phyloP scores from a whole-genome alignment of 2,888 invertebrate species.

The Metalampra italica region DNA sequence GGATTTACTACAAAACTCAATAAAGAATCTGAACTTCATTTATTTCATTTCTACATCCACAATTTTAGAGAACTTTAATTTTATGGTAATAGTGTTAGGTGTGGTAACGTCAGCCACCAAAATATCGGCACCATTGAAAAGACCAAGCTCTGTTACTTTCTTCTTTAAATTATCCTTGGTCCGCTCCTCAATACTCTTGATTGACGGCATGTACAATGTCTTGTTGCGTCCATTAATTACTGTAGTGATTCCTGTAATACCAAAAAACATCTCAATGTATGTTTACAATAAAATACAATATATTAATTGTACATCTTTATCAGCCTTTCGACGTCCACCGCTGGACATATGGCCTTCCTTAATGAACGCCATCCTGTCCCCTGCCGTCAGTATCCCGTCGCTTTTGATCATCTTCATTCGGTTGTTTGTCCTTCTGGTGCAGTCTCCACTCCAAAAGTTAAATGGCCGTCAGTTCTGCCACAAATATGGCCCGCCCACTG shows the following conservation, averaged over 20 bases:
- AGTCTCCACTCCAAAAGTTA: too few relatives aligned
- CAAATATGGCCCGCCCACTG: too few relatives aligned
- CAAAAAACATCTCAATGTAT: conserved; percentile 5
- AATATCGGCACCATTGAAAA: conserved; percentile 90
- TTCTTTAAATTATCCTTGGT: conserved; percentile 93
- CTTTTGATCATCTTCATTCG: too few relatives aligned
- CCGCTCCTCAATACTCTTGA: conserved; percentile 93
- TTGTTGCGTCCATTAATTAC: conserved; percentile 89
- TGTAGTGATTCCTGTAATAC: conserved; percentile 83
- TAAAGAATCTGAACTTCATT: background rate
- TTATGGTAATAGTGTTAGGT: conserved; percentile 88
- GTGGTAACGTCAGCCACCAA: conserved; percentile 95
- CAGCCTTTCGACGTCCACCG: too few relatives aligned
- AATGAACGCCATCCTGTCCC: too few relatives aligned
- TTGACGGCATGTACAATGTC: conserved; percentile 95
- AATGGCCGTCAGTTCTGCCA: too few relatives aligned
- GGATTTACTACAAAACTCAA: too few relatives aligned
- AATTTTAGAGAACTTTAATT: conserved; percentile 81
- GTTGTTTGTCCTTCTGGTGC: too few relatives aligned
- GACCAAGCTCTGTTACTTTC: conserved; percentile 89
- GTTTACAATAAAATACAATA: too few relatives aligned
- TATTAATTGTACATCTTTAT: background rate
- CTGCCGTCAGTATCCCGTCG: too few relatives aligned
- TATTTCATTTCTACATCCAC: conserved; percentile 69
- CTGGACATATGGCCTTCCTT: too few relatives aligned